phyloP scores from a whole-genome alignment of 2,113 vertebrate species.

The Pedetes capensis region DNA sequence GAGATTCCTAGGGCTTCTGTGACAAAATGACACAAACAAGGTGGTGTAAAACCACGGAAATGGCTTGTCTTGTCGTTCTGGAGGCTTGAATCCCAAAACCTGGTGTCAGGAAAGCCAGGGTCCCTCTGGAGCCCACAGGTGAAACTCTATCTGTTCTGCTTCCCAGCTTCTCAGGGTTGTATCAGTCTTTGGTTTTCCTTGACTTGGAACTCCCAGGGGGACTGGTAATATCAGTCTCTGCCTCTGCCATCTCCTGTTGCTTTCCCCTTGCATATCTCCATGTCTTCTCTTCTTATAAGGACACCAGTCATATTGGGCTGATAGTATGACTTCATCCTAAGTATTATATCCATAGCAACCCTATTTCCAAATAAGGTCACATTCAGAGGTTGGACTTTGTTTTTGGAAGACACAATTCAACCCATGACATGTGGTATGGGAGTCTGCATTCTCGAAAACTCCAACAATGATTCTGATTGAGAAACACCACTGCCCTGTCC shows the following conservation, averaged over 20 bases:
- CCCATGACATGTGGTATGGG: neutral
- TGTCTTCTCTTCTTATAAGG: neutral
- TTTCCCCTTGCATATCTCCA: neutral
- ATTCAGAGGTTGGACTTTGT: neutral
- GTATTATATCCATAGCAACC: neutral
- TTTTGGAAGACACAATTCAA: neutral
- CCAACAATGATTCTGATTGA: neutral
- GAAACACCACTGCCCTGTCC: neutral
- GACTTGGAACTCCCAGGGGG: neutral
- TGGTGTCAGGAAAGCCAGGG: neutral
- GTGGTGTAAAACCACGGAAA: neutral
- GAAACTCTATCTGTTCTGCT: neutral
- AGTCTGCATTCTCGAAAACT: neutral
- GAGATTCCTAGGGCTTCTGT: neutral
- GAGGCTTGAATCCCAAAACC: neutral
- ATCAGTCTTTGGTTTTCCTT: neutral
- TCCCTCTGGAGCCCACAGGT: neutral
- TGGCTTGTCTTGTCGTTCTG: neutral
- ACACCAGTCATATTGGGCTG: neutral
- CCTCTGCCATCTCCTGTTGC: accelerated
- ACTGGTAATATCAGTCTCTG: neutral
- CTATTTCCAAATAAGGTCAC: neutral
- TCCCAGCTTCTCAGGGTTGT: neutral
- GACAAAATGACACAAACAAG: neutral
- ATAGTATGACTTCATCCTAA: neutral